Base-by-base conservation (phyloP, 2,797 vertebrate species). In the Corythornis leucogaster region DNA sequence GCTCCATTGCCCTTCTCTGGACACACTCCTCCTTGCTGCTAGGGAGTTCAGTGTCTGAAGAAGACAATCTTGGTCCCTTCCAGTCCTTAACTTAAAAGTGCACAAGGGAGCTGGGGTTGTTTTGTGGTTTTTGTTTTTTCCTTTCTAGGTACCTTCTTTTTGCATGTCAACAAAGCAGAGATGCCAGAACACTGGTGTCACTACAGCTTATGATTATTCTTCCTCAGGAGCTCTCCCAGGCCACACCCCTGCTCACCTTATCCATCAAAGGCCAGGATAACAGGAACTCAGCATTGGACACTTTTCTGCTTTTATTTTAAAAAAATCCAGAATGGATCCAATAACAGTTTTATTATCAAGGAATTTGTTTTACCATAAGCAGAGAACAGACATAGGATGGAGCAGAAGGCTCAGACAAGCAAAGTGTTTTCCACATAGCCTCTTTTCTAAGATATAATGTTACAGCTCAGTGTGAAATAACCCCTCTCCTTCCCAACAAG, bases 241-340 rank as follows among this genome's bases (percentile, higher is more conserved):
- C 54, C 46, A 15, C 2, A 4, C 13, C 5, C 20, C 3, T 1
- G 2, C 57, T 63, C 1, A 0, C 2, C 3, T n/a, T 75, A 76
- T 79, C 64, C 67, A 71, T 6, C 48, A 33, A 63, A 73, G 68
- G 80, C 51, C 51, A 83, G 64, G 55, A 91, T 28, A 94, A 45
- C 48, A 85, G 12, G 6, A 77, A 90, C 30, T 85, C 38, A 14
- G 68, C 5, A 63, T 22, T 85, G 69, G 53, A 87, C 68, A 76
- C 57, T 89, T 96, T 95, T 95, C 92, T 50, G 75, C 87, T 57
- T 97, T 97, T 97, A 97, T 97, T 97, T 0, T 71, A 94, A 97
- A 97, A 97, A 97, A 97, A 96, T 93, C 83, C 96, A 97, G 95
- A 94, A 90, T 74, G 91, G 91, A 97, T 97, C 89, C 87, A 92